phyloP scores from a whole-genome alignment of 2,888 invertebrate species.

The Calameuta filiformis region DNA sequence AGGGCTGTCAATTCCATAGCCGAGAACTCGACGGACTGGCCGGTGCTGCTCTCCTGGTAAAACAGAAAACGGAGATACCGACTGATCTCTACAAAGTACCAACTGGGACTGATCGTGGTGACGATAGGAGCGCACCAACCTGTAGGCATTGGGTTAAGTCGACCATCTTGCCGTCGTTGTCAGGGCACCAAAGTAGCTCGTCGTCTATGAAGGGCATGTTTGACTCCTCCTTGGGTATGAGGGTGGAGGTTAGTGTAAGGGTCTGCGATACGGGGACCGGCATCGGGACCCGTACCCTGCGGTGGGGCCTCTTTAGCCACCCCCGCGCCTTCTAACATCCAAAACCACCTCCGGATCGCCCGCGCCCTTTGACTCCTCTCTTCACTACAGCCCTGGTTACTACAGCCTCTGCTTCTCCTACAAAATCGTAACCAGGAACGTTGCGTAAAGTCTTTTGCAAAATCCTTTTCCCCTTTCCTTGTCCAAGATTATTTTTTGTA shows the following conservation, averaged over 20 bases:
- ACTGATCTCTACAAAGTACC: background rate
- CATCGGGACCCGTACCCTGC: conserved; percentile 65
- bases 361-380: conserved; percentile 30
- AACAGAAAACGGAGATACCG: conserved; percentile 5
- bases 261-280: conserved; percentile 66
- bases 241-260: conserved; percentile 63
- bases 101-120: background rate
- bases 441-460: no score
- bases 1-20: conserved; percentile 61
- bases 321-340: conserved; percentile 65
- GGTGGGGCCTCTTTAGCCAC: conserved; percentile 66
- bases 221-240: conserved; percentile 66
- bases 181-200: conserved; percentile 93
- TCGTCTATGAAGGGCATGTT: conserved; percentile 97
- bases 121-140: conserved; percentile 67
- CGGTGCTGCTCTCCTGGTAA: conserved; percentile 61
- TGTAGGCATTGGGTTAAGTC: conserved; percentile 90
- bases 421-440: no score
- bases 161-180: conserved; percentile 95
- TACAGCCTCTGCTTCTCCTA: background rate
- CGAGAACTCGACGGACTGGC: conserved; percentile 59
- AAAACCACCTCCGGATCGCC: conserved; percentile 53
- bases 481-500: no score
- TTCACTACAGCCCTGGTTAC: conserved; percentile 2
- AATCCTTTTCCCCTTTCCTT: no score